A percentile compares a stretch with the other conserved stretches of the same genome.
Evolutionary conservation across 2,888 invertebrate species (phyloP).

Genomic region (Hesperia comma): DNA sequence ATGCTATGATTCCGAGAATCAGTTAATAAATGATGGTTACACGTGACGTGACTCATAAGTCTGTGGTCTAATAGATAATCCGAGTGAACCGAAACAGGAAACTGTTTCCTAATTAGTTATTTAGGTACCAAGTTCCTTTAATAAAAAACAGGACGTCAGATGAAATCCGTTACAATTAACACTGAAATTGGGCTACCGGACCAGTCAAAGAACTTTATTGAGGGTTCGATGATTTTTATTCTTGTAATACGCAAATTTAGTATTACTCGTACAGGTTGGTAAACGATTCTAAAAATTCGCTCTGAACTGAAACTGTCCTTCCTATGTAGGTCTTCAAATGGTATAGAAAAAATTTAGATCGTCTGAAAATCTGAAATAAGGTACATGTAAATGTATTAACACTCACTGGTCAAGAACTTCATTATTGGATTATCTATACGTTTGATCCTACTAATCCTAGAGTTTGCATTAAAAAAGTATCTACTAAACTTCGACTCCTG

Average conservation of each 20-base stretch:
- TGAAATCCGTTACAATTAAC: slow-evolving; percentile 20
- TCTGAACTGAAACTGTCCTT: too few species aligned
- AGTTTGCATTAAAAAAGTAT: too few species aligned
- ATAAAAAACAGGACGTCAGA: slow-evolving; percentile 12
- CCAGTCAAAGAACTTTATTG: slow-evolving; percentile 23
- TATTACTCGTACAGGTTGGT: too few species aligned
- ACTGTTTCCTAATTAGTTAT: background rate
- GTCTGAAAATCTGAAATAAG: too few species aligned
- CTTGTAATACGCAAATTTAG: background rate
- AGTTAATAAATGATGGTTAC: background rate
- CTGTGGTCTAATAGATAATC: background rate
- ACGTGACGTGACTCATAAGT: background rate
- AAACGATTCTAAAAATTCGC: too few species aligned
- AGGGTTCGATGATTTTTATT: slow-evolving; percentile 9
- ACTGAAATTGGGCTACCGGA: slow-evolving; percentile 8
- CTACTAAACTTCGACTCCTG: too few species aligned
- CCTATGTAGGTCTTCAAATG: too few species aligned
- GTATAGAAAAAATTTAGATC: too few species aligned
- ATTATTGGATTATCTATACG: too few species aligned
- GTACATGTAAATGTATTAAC: too few species aligned
- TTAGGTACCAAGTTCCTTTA: slow-evolving; percentile 10
- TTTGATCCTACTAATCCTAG: too few species aligned
- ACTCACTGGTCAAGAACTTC: too few species aligned
- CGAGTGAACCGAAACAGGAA: background rate
- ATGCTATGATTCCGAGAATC: background rate